Percentiles rank a stretch among this genome's conserved stretches.
Conservation (phyloP, 1,140 invertebrate genomes). For the Delia radicum region DNA sequence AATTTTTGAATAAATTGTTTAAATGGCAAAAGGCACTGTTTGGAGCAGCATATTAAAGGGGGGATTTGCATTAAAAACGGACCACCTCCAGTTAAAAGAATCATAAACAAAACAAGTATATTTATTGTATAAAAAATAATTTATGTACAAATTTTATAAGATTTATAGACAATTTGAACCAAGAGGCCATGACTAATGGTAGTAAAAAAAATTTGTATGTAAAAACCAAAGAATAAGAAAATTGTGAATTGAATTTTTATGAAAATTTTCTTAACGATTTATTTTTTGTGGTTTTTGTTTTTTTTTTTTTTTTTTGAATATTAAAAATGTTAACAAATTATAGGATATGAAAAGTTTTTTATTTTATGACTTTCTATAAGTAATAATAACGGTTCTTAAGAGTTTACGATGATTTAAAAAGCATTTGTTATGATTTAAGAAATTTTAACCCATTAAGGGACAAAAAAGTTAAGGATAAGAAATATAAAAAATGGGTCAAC, state of each 20-base stretch:
- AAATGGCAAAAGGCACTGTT: not conserved
- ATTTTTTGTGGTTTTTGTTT: too few species aligned
- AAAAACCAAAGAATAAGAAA: not conserved
- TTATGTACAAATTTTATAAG: not conserved
- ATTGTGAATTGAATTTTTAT: not conserved
- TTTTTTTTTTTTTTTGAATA: not conserved
- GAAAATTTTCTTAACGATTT: not conserved
- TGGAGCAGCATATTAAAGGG: not conserved
- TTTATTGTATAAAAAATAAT: conserved; percentile 7
- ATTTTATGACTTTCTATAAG: too few species aligned
- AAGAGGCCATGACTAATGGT: not conserved
- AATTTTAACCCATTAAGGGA: too few species aligned
- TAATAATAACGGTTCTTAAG: too few species aligned
- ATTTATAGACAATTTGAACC: conserved; percentile 11
- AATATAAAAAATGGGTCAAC: too few species aligned
- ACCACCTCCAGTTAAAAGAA: not conserved
- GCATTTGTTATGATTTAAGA: too few species aligned
- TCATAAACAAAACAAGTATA: not conserved
- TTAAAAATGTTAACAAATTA: not conserved
- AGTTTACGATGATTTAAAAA: too few species aligned
- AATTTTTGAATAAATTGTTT: conserved; percentile 2
- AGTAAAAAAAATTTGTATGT: not conserved
- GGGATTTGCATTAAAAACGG: not conserved
- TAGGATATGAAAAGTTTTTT: too few species aligned
- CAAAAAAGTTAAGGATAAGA: too few species aligned